A percentile compares a stretch with the other conserved stretches of the same genome.
Conservation (phyloP, 2,888 invertebrate species). For the Caenorhabditis sp. region DNA sequence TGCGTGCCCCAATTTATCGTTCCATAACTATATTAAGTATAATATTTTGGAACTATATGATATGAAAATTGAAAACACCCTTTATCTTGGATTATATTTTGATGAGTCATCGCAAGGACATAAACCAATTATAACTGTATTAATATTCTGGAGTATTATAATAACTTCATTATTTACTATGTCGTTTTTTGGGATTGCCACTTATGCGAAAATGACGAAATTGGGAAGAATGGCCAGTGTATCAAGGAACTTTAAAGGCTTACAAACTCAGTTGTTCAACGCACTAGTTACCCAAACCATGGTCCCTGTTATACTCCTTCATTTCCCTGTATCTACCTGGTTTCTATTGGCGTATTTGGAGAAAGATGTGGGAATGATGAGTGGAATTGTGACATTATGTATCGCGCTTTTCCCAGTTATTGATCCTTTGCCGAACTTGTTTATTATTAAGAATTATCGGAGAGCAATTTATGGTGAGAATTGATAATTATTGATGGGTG, state of each 20-base stretch:
- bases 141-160: not conserved
- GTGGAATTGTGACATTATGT: not conserved
- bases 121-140: not conserved
- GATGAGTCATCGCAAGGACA: not conserved
- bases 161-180: not conserved
- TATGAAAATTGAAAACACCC: too few species aligned
- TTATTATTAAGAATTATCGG: not conserved
- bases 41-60: too few species aligned
- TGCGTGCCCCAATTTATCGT: too few species aligned
- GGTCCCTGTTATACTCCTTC: not conserved
- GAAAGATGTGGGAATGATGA: not conserved
- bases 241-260: not conserved
- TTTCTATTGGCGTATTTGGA: slow-evolving; percentile 24
- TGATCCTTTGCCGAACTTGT: not conserved
- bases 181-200: not conserved
- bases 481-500: too few species aligned
- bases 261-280: not conserved
- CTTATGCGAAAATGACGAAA: not conserved
- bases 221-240: not conserved
- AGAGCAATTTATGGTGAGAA: not conserved
- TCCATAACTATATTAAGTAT: too few species aligned
- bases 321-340: slow-evolving; percentile 14
- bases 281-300: not conserved
- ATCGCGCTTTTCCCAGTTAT: not conserved
- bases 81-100: not conserved